Percentiles rank a stretch among this genome's conserved stretches.
phyloP scores from a whole-genome alignment of 2,797 vertebrate species.

The Alca torda region DNA sequence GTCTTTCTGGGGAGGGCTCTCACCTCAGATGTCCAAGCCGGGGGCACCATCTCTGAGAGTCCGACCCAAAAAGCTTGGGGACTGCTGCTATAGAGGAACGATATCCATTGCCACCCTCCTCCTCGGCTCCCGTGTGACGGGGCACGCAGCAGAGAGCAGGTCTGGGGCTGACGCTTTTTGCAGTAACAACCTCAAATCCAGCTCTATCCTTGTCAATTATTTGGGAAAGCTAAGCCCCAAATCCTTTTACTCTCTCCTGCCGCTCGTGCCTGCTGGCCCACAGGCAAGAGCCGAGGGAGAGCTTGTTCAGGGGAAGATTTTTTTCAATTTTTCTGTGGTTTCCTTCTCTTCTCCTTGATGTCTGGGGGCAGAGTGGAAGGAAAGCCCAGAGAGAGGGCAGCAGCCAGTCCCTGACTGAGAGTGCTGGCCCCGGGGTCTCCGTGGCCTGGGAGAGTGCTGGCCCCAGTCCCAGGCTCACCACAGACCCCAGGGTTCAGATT shows the following conservation, averaged over 20 bases:
- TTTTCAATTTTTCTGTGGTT: background rate
- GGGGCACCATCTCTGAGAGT: background rate
- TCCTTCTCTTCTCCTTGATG: background rate
- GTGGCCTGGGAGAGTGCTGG: background rate
- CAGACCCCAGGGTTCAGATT: background rate
- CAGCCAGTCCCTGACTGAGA: background rate
- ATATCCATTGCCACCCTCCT: background rate
- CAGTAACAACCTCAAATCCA: background rate
- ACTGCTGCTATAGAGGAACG: background rate
- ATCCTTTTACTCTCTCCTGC: background rate
- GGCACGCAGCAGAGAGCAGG: background rate
- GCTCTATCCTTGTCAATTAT: background rate
- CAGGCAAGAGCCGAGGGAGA: background rate
- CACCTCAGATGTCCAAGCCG: background rate
- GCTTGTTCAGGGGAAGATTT: background rate
- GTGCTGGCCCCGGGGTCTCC: too few species aligned
- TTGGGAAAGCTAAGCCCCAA: conserved; percentile 2
- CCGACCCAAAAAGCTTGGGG: background rate
- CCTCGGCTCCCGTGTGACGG: accelerated
- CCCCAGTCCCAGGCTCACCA: background rate
- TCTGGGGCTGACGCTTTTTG: background rate
- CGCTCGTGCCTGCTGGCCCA: background rate
- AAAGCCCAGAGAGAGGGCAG: background rate
- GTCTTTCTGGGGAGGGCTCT: background rate
- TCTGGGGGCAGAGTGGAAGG: background rate